A percentile compares a stretch with the other conserved stretches of the same genome.
Evolutionary conservation across 1,140 invertebrate species (phyloP).

Genomic region (Tyrophagus putrescentiae): DNA sequence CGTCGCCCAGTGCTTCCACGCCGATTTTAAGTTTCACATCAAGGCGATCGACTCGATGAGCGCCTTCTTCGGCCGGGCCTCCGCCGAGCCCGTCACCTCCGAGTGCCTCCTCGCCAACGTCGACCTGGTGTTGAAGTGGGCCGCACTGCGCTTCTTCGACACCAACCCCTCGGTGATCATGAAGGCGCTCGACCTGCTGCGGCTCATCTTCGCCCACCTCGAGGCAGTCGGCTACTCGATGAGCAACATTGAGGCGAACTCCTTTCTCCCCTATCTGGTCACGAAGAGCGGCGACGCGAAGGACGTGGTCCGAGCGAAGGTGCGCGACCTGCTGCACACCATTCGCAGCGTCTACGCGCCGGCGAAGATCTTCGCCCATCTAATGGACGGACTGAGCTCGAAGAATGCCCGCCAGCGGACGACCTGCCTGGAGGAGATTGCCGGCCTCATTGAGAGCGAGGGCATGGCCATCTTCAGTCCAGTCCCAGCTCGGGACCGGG

Average conservation of each 20-base stretch:
- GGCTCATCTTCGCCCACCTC: slow-evolving; percentile 60
- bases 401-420: slow-evolving; percentile 90
- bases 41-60: slow-evolving; percentile 81
- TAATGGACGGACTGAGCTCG: slow-evolving; percentile 87
- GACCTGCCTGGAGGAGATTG: slow-evolving; percentile 83
- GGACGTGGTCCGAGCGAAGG: slow-evolving; percentile 74
- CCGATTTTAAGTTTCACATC: slow-evolving; percentile 88
- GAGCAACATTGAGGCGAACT: slow-evolving; percentile 72
- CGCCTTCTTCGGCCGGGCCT: slow-evolving; percentile 46
- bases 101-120: slow-evolving; percentile 59
- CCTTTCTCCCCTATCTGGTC: slow-evolving; percentile 85
- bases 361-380: slow-evolving; percentile 69
- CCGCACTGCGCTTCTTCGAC: slow-evolving; percentile 89
- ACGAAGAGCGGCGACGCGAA: slow-evolving; percentile 91
- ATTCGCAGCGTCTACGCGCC: slow-evolving; percentile 72
- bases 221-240: slow-evolving; percentile 66
- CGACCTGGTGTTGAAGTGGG: slow-evolving; percentile 89
- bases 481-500: too few species aligned
- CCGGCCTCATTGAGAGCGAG: slow-evolving; percentile 66
- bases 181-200: slow-evolving; percentile 81
- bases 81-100: slow-evolving; percentile 47
- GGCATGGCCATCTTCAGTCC: slow-evolving; percentile 66
- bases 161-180: slow-evolving; percentile 92
- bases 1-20: slow-evolving; percentile 79
- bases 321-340: slow-evolving; percentile 66